Evolutionary conservation across 2,797 vertebrate species (phyloP).

Genomic region (Schizopygopsis malacanthus): DNA sequence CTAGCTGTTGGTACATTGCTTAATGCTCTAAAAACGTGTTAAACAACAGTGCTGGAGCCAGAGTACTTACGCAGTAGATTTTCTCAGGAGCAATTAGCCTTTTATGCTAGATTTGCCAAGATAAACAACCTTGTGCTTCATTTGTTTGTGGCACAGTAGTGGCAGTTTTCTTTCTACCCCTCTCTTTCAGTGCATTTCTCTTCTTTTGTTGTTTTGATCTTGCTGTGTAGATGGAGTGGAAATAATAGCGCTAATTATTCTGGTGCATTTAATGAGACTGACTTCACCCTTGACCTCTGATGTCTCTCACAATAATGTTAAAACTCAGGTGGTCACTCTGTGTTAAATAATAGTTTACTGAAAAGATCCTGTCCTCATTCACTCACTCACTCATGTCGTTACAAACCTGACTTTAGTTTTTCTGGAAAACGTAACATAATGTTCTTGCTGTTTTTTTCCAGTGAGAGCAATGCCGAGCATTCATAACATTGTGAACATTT

Average conservation of each 20-base stretch:
- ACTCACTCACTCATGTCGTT: not conserved
- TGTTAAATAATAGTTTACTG: not conserved
- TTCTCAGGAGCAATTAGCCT: conserved; percentile 61
- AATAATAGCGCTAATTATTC: conserved; percentile 25
- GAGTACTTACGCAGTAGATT: conserved; percentile 52
- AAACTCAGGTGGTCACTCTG: not conserved
- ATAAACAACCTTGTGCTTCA: conserved; percentile 58
- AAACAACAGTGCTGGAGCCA: conserved; percentile 56
- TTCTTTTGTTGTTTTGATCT: conserved; percentile 18
- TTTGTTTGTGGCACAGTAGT: conserved; percentile 52
- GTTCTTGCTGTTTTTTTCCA: not conserved
- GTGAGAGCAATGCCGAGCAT: not conserved
- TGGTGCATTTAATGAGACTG: conserved; percentile 4
- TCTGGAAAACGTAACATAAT: not conserved
- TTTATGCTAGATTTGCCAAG: conserved; percentile 56
- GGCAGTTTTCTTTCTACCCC: conserved; percentile 18
- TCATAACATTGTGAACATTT: conserved; percentile 16
- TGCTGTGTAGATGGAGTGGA: conserved; percentile 27
- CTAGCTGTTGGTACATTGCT: conserved; percentile 52
- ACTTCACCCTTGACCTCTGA: conserved; percentile 36
- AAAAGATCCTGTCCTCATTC: not conserved
- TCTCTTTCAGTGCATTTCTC: conserved; percentile 4
- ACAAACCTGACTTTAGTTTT: not conserved
- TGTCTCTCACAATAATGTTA: conserved; percentile 3
- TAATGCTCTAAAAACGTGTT: conserved; percentile 57